Evolutionary conservation across 2,888 invertebrate species (phyloP).

Genomic region (Drosophila affinis): DNA sequence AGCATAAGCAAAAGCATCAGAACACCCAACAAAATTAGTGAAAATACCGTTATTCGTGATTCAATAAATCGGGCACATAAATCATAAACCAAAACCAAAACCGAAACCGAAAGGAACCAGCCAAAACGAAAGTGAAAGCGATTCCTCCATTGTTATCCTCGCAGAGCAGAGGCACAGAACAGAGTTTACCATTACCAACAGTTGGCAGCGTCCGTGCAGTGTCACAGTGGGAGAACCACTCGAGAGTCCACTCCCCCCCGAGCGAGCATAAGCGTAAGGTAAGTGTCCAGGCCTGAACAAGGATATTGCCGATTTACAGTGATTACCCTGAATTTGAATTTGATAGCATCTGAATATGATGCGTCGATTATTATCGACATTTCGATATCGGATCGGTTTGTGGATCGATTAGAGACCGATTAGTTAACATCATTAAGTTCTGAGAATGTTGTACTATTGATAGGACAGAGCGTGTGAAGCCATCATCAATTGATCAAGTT

Average conservation of each 20-base stretch:
- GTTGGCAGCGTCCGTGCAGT: background rate
- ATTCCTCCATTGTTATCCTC: background rate
- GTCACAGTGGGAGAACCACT: background rate
- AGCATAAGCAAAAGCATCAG: constrained; percentile 20
- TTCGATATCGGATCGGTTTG: too few species aligned
- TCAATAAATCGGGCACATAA: background rate
- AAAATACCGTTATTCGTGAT: background rate
- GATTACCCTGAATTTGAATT: too few species aligned
- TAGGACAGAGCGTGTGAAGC: too few species aligned
- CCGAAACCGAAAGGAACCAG: too few species aligned
- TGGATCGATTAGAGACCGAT: too few species aligned
- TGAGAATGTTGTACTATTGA: too few species aligned
- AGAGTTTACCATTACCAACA: background rate
- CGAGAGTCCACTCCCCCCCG: background rate
- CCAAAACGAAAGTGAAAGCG: background rate
- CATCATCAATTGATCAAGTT: too few species aligned
- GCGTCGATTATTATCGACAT: too few species aligned
- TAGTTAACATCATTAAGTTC: too few species aligned
- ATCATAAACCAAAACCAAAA: background rate
- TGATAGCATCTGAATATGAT: too few species aligned
- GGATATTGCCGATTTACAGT: too few species aligned
- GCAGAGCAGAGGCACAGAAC: background rate
- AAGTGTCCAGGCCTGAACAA: background rate
- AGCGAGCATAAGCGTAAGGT: background rate
- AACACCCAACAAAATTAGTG: constrained; percentile 22